These are phyloP conservation scores for Cheilosia scutellata DNA, from an alignment of 2,888 invertebrate species.

Conservation along the genomic window DNA sequence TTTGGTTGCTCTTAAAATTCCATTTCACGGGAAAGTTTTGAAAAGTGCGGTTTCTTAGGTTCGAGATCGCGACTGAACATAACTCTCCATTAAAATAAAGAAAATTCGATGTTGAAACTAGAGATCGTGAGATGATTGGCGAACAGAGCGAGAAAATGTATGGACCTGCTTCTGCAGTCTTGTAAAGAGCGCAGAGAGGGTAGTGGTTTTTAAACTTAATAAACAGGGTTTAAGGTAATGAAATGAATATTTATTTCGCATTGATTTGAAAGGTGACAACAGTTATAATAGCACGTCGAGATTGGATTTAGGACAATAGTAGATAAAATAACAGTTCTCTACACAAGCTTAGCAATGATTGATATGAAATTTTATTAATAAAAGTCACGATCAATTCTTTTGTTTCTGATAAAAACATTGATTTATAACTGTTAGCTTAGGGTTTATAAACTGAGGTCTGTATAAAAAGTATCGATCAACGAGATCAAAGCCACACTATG, in stretches of 20 bases:
- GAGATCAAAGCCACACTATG: too few species aligned
- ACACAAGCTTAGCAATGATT: not conserved
- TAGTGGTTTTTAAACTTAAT: not conserved
- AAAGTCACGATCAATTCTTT: too few species aligned
- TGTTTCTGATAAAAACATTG: too few species aligned
- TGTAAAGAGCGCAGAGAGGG: not conserved
- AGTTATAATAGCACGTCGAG: conserved; percentile 8
- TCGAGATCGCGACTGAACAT: not conserved
- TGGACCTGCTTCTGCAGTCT: not conserved
- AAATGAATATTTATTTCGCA: not conserved
- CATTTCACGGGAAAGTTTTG: not conserved
- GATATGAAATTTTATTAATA: not conserved
- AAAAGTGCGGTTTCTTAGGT: not conserved
- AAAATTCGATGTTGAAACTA: not conserved
- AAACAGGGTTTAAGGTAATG: not conserved
- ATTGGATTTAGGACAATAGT: not conserved
- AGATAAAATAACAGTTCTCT: not conserved
- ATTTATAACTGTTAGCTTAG: too few species aligned
- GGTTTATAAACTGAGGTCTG: too few species aligned
- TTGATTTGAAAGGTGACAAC: not conserved
- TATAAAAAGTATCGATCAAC: too few species aligned
- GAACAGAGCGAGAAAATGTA: not conserved
- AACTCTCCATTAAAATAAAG: not conserved
- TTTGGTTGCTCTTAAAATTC: not conserved
- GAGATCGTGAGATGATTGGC: not conserved